Base-by-base conservation (phyloP, 1,140 invertebrate genomes). In the Acromyrmex charruanus region DNA sequence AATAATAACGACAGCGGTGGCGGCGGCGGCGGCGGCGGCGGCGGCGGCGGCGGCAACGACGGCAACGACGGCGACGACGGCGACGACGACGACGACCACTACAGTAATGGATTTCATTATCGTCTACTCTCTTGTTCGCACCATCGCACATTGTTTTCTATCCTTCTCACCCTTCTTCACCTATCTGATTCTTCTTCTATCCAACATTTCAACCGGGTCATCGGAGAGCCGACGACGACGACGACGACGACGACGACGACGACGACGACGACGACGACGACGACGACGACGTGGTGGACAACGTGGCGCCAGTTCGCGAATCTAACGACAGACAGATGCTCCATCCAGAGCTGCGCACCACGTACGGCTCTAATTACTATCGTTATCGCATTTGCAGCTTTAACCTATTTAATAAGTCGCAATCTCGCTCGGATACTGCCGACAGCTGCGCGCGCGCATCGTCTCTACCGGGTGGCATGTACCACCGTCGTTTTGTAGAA, bases 391-490 rank as follows among this genome's bases (percentile, higher is more conserved):
- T 94, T 94, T 91, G 93, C 92, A 92, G 93, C 92, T 94, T 94
- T 93, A 94, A 94, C 93, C 94, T 93, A 93, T 93, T 94, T 94
- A 94, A 94, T 94, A 93, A 94, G 92, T 92, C 90, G 90, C 93
- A 92, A 94, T 94, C 90, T 89, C 86, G 90, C 68, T 81, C 55
- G 77, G 69, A 74, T 87, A 77, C 81, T 77, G 61, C 44, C 58
- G 25, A 79, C 87, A 81, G 81, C 77, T 82, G 86, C 68, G 58
- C 68, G 58, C 65, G 65, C 39, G 58, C 39, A 51, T 75, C 31
- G 72, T n/a, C 63, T 58, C 69, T 87, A 80, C 66, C 79, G 87
- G 74, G 77, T 82, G 84, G 63, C 53, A 18, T 35, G 61, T 25
- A 65, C n/a, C 51, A 66, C 12, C 28, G 59, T 39, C 25, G 5